Evolutionary conservation across 2,797 vertebrate genomes (phyloP), one percentile per base, ranked within the genome.

Genomic region (Monodelphis domestica): DNA sequence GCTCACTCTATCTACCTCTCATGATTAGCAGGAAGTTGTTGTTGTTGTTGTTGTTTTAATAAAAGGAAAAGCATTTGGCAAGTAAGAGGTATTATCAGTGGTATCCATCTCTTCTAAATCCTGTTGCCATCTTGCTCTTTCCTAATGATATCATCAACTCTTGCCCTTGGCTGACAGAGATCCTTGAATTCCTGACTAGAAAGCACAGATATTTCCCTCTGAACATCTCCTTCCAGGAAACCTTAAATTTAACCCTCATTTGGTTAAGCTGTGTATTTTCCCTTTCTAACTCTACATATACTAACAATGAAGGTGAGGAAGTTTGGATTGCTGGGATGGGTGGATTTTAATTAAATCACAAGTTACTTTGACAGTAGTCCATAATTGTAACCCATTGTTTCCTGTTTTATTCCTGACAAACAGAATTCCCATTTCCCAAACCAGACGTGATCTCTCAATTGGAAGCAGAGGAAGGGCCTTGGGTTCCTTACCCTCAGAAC

Each of bases 401-500:
- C 57, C 59, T 91, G 2, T 51, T 94, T 90, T 92, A 29, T 94
- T 93, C 88, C 70, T 84, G 57, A 0, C 29, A 28, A 93, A 94
- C 96, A 97, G 96, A 97, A 89, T 96, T 94, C 89, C 97, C 97
- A 1, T 97, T 98, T 92, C 97, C 97, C 54, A 96, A 95, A 87
- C 95, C 95, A 5, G 96, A 97, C 54, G 38, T 98, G 93, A 94
- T 97, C 30, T 70, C 88, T 1, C 95, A 95, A 33, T 24, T 97
- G 95, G 95, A 98, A 91, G 78, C 87, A 38, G 94, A 96, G 50
- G 95, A 95, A 29, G 56, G 90, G 12, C 91, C 53, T 52, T 88
- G 87, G 87, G 87, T n/a, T 52, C 87, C 87, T 30, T 53, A 52
- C 53, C 52, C 93, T 93, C 94, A 57, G 78, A 63, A 90, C 52